Conservation (phyloP, 2,888 invertebrate species). For the Autographa pulchrina region DNA sequence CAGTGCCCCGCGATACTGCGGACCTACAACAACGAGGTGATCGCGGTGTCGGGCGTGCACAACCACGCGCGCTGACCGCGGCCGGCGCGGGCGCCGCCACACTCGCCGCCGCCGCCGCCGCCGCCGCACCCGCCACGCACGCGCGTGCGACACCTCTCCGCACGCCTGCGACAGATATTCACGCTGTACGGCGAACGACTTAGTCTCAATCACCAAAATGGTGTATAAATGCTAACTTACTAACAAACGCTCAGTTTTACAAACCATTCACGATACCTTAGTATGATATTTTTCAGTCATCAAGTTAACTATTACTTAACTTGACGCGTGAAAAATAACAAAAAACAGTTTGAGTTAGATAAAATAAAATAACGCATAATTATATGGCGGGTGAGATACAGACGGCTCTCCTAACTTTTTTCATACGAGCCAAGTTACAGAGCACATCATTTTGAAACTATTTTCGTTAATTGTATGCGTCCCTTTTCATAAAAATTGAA, state of each 20-base stretch:
- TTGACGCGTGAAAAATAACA: not conserved
- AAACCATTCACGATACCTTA: not conserved
- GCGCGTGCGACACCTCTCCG: slow-evolving; percentile 24
- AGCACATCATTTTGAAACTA: not conserved
- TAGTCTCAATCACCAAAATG: slow-evolving; percentile 41
- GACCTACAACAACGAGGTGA: slow-evolving; percentile 77
- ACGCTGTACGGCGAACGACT: slow-evolving; percentile 71
- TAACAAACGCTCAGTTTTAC: not conserved
- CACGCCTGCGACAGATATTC: slow-evolving; percentile 67
- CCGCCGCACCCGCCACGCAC: slow-evolving; percentile 22
- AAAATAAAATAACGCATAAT: not conserved
- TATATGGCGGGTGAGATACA: not conserved
- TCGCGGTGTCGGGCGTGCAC: slow-evolving; percentile 75
- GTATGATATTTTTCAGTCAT: too few relatives aligned
- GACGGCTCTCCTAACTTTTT: not conserved
- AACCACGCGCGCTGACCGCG: slow-evolving; percentile 77
- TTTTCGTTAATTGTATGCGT: not conserved
- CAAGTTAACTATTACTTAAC: not conserved
- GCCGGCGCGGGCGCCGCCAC: slow-evolving; percentile 58
- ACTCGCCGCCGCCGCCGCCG: slow-evolving; percentile 48
- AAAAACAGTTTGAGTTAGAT: not conserved
- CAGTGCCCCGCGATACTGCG: slow-evolving; percentile 79
- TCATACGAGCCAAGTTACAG: not conserved
- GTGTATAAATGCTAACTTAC: slow-evolving; percentile 11
- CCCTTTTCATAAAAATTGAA: not conserved